phyloP scores from a whole-genome alignment of 2,113 vertebrate species.

The human (Homo sapiens) region GRCh38 chr4:90558501-90559000 shows the following conservation, averaged over 20 bases:
- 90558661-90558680: not conserved
- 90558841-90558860: not conserved
- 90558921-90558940: not conserved
- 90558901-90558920: not conserved
- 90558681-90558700: not conserved
- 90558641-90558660: not conserved
- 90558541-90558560: not conserved
- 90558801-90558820: not conserved
- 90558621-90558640: not conserved
- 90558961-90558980: not conserved
- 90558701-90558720: not conserved
- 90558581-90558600: not conserved
- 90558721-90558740: not conserved
- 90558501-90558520: not conserved
- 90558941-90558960: not conserved
- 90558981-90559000: not conserved
- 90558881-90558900: not conserved
- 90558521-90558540: not conserved
- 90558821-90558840: not conserved
- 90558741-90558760: not conserved
- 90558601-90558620: not conserved
- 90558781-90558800: not conserved
- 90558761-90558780: not conserved
- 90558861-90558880: not conserved
- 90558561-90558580: not conserved